Conservation (phyloP, 2,888 invertebrate genomes). For the Scrobipalpa atriplicella region DNA sequence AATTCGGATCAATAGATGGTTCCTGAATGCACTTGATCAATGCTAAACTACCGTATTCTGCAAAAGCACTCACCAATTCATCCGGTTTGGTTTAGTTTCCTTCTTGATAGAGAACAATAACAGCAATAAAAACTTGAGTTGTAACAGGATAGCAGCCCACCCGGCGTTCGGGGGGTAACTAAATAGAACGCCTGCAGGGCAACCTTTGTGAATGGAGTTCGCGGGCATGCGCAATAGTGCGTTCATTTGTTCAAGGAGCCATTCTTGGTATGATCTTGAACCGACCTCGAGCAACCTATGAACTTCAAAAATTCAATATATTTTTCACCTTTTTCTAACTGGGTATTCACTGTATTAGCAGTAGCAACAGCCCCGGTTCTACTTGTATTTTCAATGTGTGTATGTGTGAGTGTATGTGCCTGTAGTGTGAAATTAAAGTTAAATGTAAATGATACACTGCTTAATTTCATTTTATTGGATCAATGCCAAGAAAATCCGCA, state of each 20-base stretch:
- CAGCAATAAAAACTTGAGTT: not conserved
- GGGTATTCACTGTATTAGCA: too few species aligned
- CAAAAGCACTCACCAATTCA: not conserved
- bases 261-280: not conserved
- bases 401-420: not conserved
- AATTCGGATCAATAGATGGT: not conserved
- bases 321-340: too few species aligned
- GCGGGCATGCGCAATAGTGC: conserved; percentile 49
- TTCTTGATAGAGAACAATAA: not conserved
- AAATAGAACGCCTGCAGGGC: conserved; percentile 32
- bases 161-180: conserved; percentile 49
- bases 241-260: not conserved
- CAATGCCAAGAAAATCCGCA: not conserved
- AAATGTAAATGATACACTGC: not conserved
- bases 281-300: too few species aligned
- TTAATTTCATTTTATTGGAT: not conserved
- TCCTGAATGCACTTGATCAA: not conserved
- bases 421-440: not conserved
- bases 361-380: too few species aligned
- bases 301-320: too few species aligned
- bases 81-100: not conserved
- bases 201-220: conserved; percentile 46
- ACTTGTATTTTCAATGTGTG: too few species aligned
- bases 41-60: not conserved
- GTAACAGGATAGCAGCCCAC: conserved; percentile 29